Evolutionary conservation across 2,888 invertebrate species (phyloP).

Genomic region (Pristionchus arcanus): DNA sequence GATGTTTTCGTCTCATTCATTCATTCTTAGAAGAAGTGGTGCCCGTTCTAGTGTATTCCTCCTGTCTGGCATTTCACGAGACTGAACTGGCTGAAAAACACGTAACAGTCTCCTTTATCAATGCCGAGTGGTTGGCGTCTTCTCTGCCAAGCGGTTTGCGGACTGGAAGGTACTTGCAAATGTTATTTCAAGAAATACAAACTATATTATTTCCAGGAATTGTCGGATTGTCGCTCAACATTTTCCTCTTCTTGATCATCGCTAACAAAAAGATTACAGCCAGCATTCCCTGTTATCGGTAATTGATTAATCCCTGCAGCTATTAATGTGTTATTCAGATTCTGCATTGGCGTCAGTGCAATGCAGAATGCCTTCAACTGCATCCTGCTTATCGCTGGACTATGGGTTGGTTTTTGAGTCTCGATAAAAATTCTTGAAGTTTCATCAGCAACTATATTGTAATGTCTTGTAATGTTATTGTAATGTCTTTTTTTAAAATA

Average conservation of each 20-base stretch:
- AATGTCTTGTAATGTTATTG: no score
- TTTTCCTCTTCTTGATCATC: not conserved
- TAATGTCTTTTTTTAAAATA: no score
- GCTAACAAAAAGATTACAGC: not conserved
- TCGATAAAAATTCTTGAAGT: not conserved
- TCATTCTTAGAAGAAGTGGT: no score
- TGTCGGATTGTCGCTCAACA: not conserved
- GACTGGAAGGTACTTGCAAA: not conserved
- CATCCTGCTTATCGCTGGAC: conserved; percentile 4
- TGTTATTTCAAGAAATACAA: not conserved
- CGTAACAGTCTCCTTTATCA: not conserved
- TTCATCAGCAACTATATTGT: no score
- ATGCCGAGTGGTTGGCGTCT: not conserved
- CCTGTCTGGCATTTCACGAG: no score
- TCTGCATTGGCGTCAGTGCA: conserved; percentile 8
- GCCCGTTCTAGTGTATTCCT: no score
- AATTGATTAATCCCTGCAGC: not conserved
- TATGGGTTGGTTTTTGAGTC: not conserved
- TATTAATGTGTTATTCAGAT: not conserved
- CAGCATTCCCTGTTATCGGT: not conserved
- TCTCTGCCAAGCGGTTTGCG: not conserved
- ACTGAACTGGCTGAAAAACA: no score
- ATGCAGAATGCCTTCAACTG: not conserved
- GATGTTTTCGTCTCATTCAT: no score
- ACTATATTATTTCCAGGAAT: not conserved